Base-by-base conservation (phyloP, 92 coral and sea anemone species). In the Bergia sp. region DNA sequence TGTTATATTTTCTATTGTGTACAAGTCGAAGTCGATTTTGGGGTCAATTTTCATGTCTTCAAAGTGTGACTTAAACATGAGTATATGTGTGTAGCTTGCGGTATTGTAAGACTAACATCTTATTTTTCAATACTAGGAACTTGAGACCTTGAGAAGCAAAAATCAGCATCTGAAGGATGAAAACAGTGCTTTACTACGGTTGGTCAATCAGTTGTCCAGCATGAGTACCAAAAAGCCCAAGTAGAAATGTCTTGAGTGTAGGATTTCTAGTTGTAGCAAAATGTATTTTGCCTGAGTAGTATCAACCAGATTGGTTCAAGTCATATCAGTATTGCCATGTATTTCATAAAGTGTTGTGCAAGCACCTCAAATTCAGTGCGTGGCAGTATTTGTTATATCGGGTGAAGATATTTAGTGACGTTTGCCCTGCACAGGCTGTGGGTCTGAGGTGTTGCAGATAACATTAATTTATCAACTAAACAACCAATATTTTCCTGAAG, bases 131-230 rank as follows among this genome's bases (percentile, higher is more conserved):
- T 76, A 38, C 58, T 78, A 97, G 98, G 99, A 97, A 73, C 91
- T 96, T 80, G 97, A 94, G 55, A 90, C 94, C 41, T 89, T 97
- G 85, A 91, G 94, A 71, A 58, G 86, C 29, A 98, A 97, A 76
- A 95, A 94, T 92, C 91, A 91, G 79, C 91, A 93, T 67, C 94
- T 96, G 92, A 95, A 93, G 89, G 96, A 93, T 76, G 98, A 96
- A 43, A 96, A 96, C 93, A 93, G 95, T 72, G 95, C 98, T 58
- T 92, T 97, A 90, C 91, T 95, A 88, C 99, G 99, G 9, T 95
- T 97, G 77, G 98, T 97, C 83, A 93, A 94, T 89, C 97, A 96
- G 83, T 81, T 93, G 88, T 93, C 96, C 37, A 73, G 92, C 53
- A 93, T 89, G 94, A 95, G 90, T 50, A 89, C 82, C 73, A 90